phyloP scores from a whole-genome alignment of 2,797 vertebrate genomes.

The Onychomys arenicola region DNA sequence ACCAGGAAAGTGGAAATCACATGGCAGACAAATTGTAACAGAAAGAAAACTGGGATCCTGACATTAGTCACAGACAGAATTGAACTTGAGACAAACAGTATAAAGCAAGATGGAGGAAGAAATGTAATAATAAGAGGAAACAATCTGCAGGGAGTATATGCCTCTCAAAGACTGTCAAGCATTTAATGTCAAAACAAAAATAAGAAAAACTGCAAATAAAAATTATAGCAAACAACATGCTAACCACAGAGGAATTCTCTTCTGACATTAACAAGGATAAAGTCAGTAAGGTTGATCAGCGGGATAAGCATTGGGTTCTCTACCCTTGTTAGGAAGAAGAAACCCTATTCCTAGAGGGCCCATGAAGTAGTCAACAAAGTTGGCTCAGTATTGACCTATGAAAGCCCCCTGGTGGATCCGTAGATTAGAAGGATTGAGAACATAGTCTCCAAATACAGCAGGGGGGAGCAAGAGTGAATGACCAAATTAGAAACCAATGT shows the following conservation, averaged over 20 bases:
- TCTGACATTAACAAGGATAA: neutral
- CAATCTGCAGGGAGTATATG: neutral
- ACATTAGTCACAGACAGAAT: neutral
- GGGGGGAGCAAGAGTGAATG: neutral
- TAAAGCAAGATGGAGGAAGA: neutral
- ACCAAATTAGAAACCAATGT: conserved; percentile 5
- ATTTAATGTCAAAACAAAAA: neutral
- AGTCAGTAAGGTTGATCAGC: neutral
- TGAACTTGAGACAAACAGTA: conserved; percentile 9
- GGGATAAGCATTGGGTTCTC: neutral
- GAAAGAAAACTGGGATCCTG: neutral
- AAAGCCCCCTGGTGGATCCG: neutral
- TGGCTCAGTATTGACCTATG: neutral
- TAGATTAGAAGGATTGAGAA: neutral
- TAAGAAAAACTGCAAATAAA: conserved; percentile 37
- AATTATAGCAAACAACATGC: neutral
- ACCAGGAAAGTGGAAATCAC: neutral
- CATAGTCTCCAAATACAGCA: neutral
- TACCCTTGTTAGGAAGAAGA: neutral
- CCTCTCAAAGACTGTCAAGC: conserved; percentile 16
- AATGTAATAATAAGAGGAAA: neutral
- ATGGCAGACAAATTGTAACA: neutral
- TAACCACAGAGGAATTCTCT: neutral
- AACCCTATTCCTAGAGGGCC: conserved; percentile 8
- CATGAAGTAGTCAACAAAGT: neutral